phyloP scores from a whole-genome alignment of 2,888 invertebrate species.

The Rotaria macrura region DNA sequence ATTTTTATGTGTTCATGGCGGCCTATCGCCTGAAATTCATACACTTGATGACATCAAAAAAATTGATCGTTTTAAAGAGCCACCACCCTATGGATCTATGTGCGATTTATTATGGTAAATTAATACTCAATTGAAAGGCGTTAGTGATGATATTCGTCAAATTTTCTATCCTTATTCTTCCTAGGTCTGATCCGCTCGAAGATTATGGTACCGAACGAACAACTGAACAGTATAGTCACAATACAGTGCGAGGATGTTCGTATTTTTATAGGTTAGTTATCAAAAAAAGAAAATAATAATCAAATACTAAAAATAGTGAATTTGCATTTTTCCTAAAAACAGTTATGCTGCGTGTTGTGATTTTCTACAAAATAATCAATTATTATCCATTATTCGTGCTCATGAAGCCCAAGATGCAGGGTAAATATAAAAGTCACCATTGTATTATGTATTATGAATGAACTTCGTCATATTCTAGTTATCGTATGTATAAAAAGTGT shows the following conservation, averaged over 20 bases:
- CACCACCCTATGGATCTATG: constrained; percentile 96
- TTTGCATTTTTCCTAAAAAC: too few species aligned
- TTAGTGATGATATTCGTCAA: too few species aligned
- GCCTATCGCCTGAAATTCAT: constrained; percentile 96
- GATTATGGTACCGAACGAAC: constrained; percentile 85
- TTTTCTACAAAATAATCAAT: constrained; percentile 98
- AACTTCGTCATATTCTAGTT: constrained; percentile 53
- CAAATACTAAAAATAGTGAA: too few species aligned
- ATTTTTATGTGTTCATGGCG: constrained; percentile 98
- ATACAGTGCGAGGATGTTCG: constrained; percentile 98
- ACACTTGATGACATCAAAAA: constrained; percentile 97
- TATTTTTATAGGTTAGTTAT: constrained; percentile 83
- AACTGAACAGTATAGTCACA: constrained; percentile 97
- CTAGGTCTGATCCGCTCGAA: constrained; percentile 82
- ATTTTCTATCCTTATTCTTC: too few species aligned
- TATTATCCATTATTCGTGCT: constrained; percentile 95
- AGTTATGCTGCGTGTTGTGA: constrained; percentile 99
- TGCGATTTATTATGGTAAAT: constrained; percentile 86
- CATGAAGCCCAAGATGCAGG: constrained; percentile 99
- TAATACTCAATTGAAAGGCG: too few species aligned
- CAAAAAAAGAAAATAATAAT: too few species aligned
- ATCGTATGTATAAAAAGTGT: constrained; percentile 99
- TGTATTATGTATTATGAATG: too few species aligned
- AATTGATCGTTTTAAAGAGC: constrained; percentile 97
- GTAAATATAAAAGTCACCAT: constrained; percentile 43